These are phyloP conservation scores for Pardosa pseudoannulata DNA, from an alignment of 2,888 invertebrate species.

Conservation along the genomic window DNA sequence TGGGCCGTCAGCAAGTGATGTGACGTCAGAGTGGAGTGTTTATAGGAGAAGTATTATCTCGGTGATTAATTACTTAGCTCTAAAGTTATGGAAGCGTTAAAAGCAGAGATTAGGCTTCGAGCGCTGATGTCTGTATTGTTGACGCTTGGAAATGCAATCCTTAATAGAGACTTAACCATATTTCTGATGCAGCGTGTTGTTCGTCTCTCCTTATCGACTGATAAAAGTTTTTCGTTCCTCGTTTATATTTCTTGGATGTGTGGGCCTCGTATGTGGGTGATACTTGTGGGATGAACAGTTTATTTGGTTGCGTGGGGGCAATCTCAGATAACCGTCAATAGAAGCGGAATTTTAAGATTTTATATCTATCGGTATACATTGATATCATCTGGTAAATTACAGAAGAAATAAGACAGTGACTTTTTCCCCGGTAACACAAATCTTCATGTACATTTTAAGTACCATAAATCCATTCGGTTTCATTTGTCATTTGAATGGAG, in stretches of 20 bases:
- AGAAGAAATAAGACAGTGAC: too few relatives aligned
- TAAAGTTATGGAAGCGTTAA: constrained; percentile 62
- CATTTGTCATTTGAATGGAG: too few relatives aligned
- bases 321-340: neutral
- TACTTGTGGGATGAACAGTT: neutral
- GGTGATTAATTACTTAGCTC: constrained; percentile 67
- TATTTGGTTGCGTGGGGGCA: neutral
- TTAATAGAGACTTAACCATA: neutral
- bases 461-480: too few relatives aligned
- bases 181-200: neutral
- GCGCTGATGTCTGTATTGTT: constrained; percentile 7
- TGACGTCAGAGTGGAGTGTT: constrained; percentile 60
- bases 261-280: neutral
- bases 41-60: constrained; percentile 41
- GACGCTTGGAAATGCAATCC: neutral
- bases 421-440: too few relatives aligned
- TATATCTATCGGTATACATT: too few relatives aligned
- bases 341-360: too few relatives aligned
- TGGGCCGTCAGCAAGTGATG: constrained; percentile 66
- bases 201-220: neutral
- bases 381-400: too few relatives aligned
- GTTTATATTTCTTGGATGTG: neutral
- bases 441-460: too few relatives aligned
- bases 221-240: neutral
- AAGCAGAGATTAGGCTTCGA: constrained; percentile 44